Percentiles rank a stretch among this genome's conserved stretches.
Conservation (phyloP, 2,888 invertebrate genomes). For the Nesidiocoris tenuis region DNA sequence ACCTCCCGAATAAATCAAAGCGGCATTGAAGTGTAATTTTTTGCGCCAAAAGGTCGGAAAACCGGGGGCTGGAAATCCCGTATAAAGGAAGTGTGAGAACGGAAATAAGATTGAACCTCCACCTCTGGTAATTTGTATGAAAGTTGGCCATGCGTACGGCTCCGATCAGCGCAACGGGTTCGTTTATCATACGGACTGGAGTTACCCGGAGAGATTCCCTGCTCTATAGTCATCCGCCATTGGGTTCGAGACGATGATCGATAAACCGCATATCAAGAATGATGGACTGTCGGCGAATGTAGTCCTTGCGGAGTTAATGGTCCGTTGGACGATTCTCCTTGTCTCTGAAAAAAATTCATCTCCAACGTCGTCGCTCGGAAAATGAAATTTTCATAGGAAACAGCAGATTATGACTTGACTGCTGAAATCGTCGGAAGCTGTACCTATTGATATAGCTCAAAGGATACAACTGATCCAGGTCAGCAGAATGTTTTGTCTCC, state of each 20-base stretch:
- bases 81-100: not conserved
- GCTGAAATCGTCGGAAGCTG: no score
- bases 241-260: not conserved
- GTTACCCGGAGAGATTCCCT: not conserved
- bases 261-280: not conserved
- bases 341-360: no score
- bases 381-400: no score
- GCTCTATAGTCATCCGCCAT: not conserved
- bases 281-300: not conserved
- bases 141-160: slow-evolving; percentile 20
- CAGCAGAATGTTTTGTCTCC: no score
- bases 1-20: slow-evolving; percentile 12
- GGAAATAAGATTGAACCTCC: slow-evolving; percentile 24
- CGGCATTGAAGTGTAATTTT: slow-evolving; percentile 12
- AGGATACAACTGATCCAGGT: no score
- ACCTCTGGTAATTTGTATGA: slow-evolving; percentile 21
- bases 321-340: not conserved
- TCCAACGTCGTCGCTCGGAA: no score
- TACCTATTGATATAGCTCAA: no score
- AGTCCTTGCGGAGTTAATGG: not conserved
- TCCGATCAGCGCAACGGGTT: slow-evolving; percentile 27
- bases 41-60: slow-evolving; percentile 1
- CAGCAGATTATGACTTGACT: no score
- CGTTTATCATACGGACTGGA: slow-evolving; percentile 22
- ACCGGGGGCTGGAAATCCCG: not conserved